Evolutionary conservation across 1,140 invertebrate species (phyloP), one percentile per base, ranked within the genome.

Genomic region (Zophobas atratus): DNA sequence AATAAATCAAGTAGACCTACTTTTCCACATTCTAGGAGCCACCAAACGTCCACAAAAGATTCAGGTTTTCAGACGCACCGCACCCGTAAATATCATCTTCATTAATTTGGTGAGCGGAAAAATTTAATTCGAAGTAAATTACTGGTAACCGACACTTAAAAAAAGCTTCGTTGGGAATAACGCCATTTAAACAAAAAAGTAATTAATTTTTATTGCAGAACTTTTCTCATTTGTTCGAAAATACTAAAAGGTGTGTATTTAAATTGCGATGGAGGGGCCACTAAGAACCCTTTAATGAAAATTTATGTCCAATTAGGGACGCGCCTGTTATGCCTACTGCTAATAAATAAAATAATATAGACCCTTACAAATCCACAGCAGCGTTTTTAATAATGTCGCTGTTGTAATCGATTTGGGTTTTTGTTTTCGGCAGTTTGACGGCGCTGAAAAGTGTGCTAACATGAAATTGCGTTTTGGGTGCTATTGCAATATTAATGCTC

Each of bases 161-260:
- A 67, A 55, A 67, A 67, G 38, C 38, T 43, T 43, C 60, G 60
- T 34, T 43, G 38, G 38, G 39, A 67, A 67, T 67, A 67, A 67
- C 43, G 60, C 39, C 60, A n/a, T 43, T 67, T 67, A 67, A 67
- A 67, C 60, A 43, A 67, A 51, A 67, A 67, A 67, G 38, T 67
- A 67, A 67, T 67, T 67, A 67, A 67, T 67, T 67, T 67, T 67
- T 67, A 67, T 67, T 67, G 60, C 60, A 32, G 60, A 67, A 67
- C 60, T 67, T 67, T 67, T 67, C 60, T 67, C 60, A 67, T 67
- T 67, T 67, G 39, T 67, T 67, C 60, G 1, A 67, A 67, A 67
- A 67, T 67, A 67, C 60, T 43, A 67, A 67, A 67, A 67, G 60
- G 39, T 67, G 35, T 41, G 60, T 67, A 43, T 67, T 67, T 67